Percentiles rank a stretch among this genome's conserved stretches.
Conservation (phyloP, 1,140 invertebrate genomes). For the Parapsyche elsis region DNA sequence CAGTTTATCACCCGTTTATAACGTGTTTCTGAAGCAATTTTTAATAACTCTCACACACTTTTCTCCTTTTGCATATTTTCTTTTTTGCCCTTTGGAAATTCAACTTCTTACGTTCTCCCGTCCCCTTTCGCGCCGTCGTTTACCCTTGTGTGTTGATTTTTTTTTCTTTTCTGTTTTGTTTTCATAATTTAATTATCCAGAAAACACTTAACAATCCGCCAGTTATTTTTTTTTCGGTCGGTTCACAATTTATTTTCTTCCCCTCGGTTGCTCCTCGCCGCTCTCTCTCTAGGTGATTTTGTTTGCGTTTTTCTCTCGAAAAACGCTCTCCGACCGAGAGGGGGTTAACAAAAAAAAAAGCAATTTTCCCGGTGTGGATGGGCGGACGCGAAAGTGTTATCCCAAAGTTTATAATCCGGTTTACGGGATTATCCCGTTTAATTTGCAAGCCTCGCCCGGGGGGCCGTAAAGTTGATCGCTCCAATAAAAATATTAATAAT, state of each 20-base stretch:
- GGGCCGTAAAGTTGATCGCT: constrained; percentile 28
- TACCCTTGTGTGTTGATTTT: background rate
- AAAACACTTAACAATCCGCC: constrained; percentile 49
- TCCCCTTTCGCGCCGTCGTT: background rate
- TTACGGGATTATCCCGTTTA: constrained; percentile 55
- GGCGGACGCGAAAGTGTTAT: constrained; percentile 50
- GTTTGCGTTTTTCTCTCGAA: constrained; percentile 31
- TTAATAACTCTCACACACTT: constrained; percentile 41
- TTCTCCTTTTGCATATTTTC: constrained; percentile 1
- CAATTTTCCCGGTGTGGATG: constrained; percentile 48
- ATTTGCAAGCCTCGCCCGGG: constrained; percentile 45
- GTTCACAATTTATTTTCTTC: constrained; percentile 47
- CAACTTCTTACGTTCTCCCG: background rate
- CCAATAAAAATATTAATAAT: constrained; percentile 44
- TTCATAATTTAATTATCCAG: constrained; percentile 53
- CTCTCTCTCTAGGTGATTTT: constrained; percentile 24
- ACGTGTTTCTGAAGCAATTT: constrained; percentile 50
- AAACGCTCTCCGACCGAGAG: background rate
- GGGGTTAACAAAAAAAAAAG: constrained; percentile 53
- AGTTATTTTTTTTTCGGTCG: constrained; percentile 40
- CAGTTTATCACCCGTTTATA: constrained; percentile 47
- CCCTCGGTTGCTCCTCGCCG: constrained; percentile 14
- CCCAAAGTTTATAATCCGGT: constrained; percentile 55
- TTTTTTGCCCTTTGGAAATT: background rate
- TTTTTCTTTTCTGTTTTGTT: background rate